Conservation (phyloP, 2,888 invertebrate genomes). For the Dolichomitus sp. region DNA sequence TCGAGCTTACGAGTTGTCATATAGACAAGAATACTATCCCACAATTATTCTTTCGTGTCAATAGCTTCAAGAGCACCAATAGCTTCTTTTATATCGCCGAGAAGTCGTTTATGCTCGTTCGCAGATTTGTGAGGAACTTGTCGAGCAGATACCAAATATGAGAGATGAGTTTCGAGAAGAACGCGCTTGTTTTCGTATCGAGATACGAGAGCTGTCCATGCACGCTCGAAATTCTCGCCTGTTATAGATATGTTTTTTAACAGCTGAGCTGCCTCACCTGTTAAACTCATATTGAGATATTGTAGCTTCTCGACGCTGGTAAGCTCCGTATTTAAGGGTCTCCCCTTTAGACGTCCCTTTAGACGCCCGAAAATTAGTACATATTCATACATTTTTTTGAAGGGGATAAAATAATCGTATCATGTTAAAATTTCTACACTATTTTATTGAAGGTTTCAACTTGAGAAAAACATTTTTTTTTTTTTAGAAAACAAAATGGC, state of each 20-base stretch:
- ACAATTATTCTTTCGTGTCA: neutral
- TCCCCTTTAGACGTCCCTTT: too few relatives aligned
- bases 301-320: constrained; percentile 52
- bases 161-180: constrained; percentile 34
- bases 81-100: constrained; percentile 23
- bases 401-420: constrained; percentile 16
- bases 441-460: constrained; percentile 2
- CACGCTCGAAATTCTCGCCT: constrained; percentile 31
- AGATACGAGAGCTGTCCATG: constrained; percentile 43
- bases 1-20: constrained; percentile 15
- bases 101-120: constrained; percentile 7
- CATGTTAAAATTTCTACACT: constrained; percentile 10
- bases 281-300: constrained; percentile 50
- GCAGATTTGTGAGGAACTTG: neutral
- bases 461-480: constrained; percentile 5
- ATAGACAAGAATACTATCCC: constrained; percentile 23
- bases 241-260: constrained; percentile 36
- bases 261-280: constrained; percentile 48
- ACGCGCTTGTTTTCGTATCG: constrained; percentile 58
- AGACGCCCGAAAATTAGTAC: too few relatives aligned
- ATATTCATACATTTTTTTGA: neutral
- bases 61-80: constrained; percentile 34
- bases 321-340: constrained; percentile 29
- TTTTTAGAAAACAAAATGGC: constrained; percentile 11
- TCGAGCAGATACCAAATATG: constrained; percentile 16